Base-by-base conservation (phyloP, 2,113 vertebrate species). In the Epinephelus cyanopodus region DNA sequence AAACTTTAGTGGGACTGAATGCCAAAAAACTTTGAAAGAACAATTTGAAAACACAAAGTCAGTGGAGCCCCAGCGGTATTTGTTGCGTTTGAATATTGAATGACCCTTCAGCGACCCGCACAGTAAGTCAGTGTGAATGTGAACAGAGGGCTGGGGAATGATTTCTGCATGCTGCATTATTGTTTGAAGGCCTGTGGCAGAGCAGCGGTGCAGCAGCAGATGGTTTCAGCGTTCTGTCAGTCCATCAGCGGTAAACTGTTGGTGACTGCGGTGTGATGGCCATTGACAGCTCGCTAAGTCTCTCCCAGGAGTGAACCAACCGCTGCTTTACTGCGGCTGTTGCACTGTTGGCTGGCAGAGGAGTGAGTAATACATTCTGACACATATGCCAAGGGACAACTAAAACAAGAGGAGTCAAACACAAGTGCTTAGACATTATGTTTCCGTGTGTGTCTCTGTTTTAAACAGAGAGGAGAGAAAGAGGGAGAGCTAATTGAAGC, bases 311-410 rank as follows among this genome's bases (percentile, higher is more conserved):
- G 58, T 75, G 64, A 29, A 75, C 58, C 6, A 13, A 71, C 73
- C 62, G 77, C 60, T 50, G 67, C 47, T 77, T 68, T 52, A 67
- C 70, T 66, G 52, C 48, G 21, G 37, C 52, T 58, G 64, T 27
- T 79, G 62, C 53, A 54, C 12, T 48, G 42, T 21, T 29, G 74
- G 54, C 62, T 63, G 57, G 33, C 58, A 65, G 21, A 17, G 33
- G 48, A 71, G 18, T 52, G 29, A 64, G 23, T 74, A 82, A 87
- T 71, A 52, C 58, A 65, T 79, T 74, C 70, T 82, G 80, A 76
- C 76, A 87, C 61, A 66, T 29, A 64, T 65, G 71, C 80, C 76
- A 45, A 71, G 71, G 65, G 80, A 87, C 23, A 61, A 54, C 60
- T 76, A 29, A 57, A 65, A 66, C 29, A 45, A 50, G 53, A 72